phyloP scores from a whole-genome alignment of 2,888 invertebrate species.

The Drosophila leonis region DNA sequence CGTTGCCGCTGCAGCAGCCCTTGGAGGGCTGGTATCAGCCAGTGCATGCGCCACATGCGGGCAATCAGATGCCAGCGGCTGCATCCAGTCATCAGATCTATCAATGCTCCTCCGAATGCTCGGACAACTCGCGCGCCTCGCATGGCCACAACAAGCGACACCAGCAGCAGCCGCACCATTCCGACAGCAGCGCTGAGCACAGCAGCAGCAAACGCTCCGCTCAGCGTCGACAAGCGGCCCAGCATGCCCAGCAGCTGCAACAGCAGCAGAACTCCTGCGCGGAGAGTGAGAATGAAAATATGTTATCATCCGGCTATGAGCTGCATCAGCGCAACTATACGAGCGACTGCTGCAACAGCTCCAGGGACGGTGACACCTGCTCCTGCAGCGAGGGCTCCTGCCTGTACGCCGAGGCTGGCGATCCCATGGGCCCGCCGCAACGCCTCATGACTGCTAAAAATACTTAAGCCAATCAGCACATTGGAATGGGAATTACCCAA shows the following conservation, averaged over 20 bases:
- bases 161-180: constrained; percentile 73
- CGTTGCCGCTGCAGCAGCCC: constrained; percentile 76
- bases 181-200: constrained; percentile 83
- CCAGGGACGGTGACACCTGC: constrained; percentile 87
- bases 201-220: constrained; percentile 64
- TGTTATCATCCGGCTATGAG: constrained; percentile 61
- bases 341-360: constrained; percentile 86
- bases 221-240: constrained; percentile 48
- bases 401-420: constrained; percentile 88
- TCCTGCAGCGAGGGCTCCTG: constrained; percentile 89
- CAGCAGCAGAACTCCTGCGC: constrained; percentile 55
- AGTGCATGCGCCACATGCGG: constrained; percentile 67
- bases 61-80: constrained; percentile 72
- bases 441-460: constrained; percentile 68
- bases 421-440: constrained; percentile 72
- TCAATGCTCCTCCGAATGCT: constrained; percentile 86
- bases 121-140: constrained; percentile 85
- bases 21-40: constrained; percentile 85
- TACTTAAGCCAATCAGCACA: constrained; percentile 55
- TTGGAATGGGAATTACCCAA: constrained; percentile 8
- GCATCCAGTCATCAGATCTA: constrained; percentile 84
- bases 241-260: constrained; percentile 51
- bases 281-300: constrained; percentile 80
- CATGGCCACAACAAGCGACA: constrained; percentile 69
- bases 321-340: constrained; percentile 78